Evolutionary conservation across 2,888 invertebrate genomes (phyloP).

Genomic region (Volucella bombylans): DNA sequence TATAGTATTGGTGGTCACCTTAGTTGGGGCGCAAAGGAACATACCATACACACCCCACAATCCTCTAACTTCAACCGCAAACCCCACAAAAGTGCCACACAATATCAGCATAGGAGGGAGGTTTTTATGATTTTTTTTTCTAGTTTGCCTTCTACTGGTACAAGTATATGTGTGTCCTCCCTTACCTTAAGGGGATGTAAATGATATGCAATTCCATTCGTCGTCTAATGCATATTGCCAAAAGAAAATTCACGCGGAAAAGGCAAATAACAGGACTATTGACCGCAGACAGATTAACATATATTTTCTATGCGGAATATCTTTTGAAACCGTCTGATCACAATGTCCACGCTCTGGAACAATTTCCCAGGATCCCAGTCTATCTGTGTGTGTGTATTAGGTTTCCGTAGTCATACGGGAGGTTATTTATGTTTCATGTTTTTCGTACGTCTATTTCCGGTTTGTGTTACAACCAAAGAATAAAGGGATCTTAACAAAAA

Average conservation of each 20-base stretch:
- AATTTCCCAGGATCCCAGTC: constrained; percentile 14
- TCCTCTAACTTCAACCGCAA: background rate
- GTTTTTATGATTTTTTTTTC: constrained; percentile 27
- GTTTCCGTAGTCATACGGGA: background rate
- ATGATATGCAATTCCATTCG: constrained; percentile 53
- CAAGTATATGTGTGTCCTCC: background rate
- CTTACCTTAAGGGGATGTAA: constrained; percentile 45
- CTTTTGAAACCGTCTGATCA: constrained; percentile 32
- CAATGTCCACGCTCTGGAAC: constrained; percentile 45
- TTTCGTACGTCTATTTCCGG: constrained; percentile 62
- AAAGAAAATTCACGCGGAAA: constrained; percentile 71
- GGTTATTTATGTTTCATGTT: constrained; percentile 71
- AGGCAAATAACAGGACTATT: constrained; percentile 69
- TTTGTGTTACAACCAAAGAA: constrained; percentile 16
- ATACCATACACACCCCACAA: background rate
- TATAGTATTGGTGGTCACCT: constrained; percentile 64
- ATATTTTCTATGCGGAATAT: constrained; percentile 43
- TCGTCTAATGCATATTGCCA: constrained; percentile 59
- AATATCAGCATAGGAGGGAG: background rate
- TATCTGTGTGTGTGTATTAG: background rate
- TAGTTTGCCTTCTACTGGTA: constrained; percentile 4
- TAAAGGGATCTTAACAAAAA: constrained; percentile 47
- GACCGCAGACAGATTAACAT: constrained; percentile 68
- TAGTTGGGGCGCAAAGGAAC: constrained; percentile 50
- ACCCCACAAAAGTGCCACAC: constrained; percentile 32